Base-by-base conservation (phyloP, 2,888 invertebrate species). In the Trichopoda pennipes region DNA sequence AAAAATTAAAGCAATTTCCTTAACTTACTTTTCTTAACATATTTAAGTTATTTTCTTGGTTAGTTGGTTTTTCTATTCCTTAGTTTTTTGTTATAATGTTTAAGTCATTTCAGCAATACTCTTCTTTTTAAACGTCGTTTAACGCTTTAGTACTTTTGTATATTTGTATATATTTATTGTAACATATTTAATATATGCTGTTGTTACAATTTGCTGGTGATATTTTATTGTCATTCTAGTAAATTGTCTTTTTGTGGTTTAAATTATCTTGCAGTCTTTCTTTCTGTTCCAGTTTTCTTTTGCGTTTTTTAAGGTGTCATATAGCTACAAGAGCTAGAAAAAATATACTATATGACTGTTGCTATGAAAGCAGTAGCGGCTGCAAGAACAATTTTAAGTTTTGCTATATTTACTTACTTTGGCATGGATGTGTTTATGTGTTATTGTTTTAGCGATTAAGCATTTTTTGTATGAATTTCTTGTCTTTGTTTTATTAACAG, bases 1-100 rank as follows among this genome's bases (percentile, higher is more conserved):
- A 82, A 79, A 79, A 79, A 82, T 79, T 79, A 72, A 75, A 79
- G 79, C 79, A 79, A 82, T 82, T 82, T 82, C 79, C 82, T 82
- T 75, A 82, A 81, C 81, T 81, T 74, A 81, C 64, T 81, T 81
- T 81, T 74, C 69, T 77, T 74, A 81, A 78, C 81, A 70, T 70
- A 66, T 44, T 64, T 58, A 53, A 81, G 78, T 82, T 70, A 66
- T 70, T 70, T 81, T 49, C n/a, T 73, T 61, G 28, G 23, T 38
- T 58, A 32, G 32, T 23, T 53, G 42, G 23, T 60, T 70, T 58
- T 28, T 64, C 12, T 38, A 1, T 35, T 38, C 12, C 7, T 56
- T 51, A 42, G 14, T 19, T 17, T 66, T 35, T 53, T 61, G 51
- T 21, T 47, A 55, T 23, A 53, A 12, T 49, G 38, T 69, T 38